Evolutionary conservation across 2,113 vertebrate species (phyloP), one percentile per base, ranked within the genome.

Genomic region (Dolichotis patagonum): DNA sequence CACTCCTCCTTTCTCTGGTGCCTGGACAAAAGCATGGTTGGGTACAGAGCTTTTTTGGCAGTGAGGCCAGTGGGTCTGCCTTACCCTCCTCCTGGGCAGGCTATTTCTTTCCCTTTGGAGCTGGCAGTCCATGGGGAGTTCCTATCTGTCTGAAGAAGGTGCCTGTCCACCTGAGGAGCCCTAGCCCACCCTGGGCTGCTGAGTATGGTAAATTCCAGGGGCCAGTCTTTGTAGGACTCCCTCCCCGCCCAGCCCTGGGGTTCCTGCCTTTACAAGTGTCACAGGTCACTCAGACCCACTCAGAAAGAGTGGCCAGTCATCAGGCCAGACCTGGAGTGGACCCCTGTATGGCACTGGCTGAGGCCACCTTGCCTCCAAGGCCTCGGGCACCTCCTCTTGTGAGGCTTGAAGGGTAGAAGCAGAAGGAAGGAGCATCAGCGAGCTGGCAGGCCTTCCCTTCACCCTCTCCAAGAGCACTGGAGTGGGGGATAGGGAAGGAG

Each of bases 401-500:
- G 32, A 16, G 69, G 78, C 93, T 94, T 3, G 26, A 24, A 41
- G 22, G 38, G 5, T 1, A 32, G 46, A 24, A 43, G 86, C 63
- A 1, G 8, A 11, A 5, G 41, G 19, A 7, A 38, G 22, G 38
- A 19, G 46, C 43, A 32, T 10, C 46, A 32, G 46, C 8, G 10
- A 20, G 75, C 49, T 9, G 49, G 2, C 49, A 54, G 77, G 77
- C 49, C 77, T 80, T 32, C 16, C 16, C 84, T 13, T 32, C 26
- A 69, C 98, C 98, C 98, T 98, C 98, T 90, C 85, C 73, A 38
- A 96, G 88, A 90, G 73, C 84, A 32, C 95, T 62, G 62, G 93
- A 10, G 97, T 80, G 87, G 41, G 96, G 98, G 98, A 98, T 98
- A 98, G 98, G 99, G 98, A 99, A 98, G 97, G 98, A 99, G 97